Conservation (phyloP, 2,113 vertebrate species). For the Datnioides undecimradiatus region DNA sequence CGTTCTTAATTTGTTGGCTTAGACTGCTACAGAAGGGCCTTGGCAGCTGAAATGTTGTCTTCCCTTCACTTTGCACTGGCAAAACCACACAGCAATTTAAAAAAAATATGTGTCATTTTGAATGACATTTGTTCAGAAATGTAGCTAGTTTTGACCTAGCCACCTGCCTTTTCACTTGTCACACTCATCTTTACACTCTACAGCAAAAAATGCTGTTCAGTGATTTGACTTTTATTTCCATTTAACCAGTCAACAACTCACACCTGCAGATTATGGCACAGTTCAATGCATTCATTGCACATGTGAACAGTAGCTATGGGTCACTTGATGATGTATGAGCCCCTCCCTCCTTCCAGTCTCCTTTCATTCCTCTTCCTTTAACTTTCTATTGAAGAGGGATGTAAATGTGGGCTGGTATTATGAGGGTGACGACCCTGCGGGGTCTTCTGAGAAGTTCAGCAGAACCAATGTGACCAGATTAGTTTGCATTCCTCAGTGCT, state of each 20-base stretch:
- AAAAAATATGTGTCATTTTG: slow-evolving; percentile 41
- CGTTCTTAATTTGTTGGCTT: slow-evolving; percentile 80
- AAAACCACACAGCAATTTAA: slow-evolving; percentile 42
- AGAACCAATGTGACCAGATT: slow-evolving; percentile 69
- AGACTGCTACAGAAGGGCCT: slow-evolving; percentile 47
- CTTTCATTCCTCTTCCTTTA: slow-evolving; percentile 52
- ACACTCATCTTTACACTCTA: slow-evolving; percentile 9
- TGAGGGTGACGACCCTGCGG: slow-evolving; percentile 49
- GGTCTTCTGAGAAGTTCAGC: slow-evolving; percentile 59
- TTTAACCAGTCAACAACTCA: slow-evolving; percentile 25
- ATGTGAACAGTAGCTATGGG: slow-evolving; percentile 61
- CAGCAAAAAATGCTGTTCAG: slow-evolving; percentile 2
- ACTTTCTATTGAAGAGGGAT: slow-evolving; percentile 44
- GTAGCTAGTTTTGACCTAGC: slow-evolving; percentile 6
- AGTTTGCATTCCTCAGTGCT: slow-evolving; percentile 67
- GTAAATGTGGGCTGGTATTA: slow-evolving; percentile 61
- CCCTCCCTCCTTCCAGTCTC: slow-evolving; percentile 53
- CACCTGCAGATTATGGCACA: slow-evolving; percentile 52
- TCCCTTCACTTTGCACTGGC: slow-evolving; percentile 26
- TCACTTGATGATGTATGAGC: slow-evolving; percentile 58
- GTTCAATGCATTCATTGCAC: slow-evolving; percentile 40
- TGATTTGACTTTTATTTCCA: slow-evolving; percentile 37
- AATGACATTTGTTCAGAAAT: slow-evolving; percentile 38
- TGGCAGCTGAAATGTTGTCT: slow-evolving; percentile 62
- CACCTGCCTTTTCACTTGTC: slow-evolving; percentile 1